Evolutionary conservation across 2,113 vertebrate species (phyloP).

Genomic region (Notechis scutatus): DNA sequence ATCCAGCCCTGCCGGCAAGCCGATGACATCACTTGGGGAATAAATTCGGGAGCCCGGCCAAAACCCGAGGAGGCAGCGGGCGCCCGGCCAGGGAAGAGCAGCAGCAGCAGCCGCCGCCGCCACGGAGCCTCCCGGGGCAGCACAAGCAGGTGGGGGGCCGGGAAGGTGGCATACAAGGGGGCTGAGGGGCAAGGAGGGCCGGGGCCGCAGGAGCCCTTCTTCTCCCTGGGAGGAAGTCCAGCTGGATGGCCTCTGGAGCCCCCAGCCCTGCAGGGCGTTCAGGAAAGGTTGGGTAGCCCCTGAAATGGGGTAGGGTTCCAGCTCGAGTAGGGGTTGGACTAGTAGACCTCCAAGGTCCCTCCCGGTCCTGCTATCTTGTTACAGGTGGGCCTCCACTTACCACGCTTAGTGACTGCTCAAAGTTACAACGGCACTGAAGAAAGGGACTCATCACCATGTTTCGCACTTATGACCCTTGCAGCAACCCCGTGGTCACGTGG

Average conservation of each 20-base stretch:
- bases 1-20: slow-evolving; percentile 98
- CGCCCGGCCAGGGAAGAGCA: not conserved
- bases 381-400: not conserved
- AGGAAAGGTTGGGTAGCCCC: not conserved
- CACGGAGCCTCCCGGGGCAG: not conserved
- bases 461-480: not conserved
- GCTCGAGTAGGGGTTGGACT: not conserved
- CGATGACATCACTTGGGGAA: slow-evolving; percentile 94
- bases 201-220: too few relatives aligned
- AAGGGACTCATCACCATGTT: not conserved
- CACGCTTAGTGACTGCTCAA: not conserved
- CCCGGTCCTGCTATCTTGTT: not conserved
- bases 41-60: slow-evolving; percentile 82
- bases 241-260: not conserved
- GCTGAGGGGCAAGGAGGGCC: too few relatives aligned
- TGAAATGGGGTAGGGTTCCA: not conserved
- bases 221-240: not conserved
- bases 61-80: slow-evolving; percentile 38
- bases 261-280: not conserved
- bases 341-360: not conserved
- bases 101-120: not conserved
- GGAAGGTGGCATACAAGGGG: not conserved
- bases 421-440: not conserved
- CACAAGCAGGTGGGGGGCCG: not conserved
- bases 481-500: too few relatives aligned